Conservation (phyloP, 2,113 vertebrate genomes). For the Pampusana beccarii region DNA sequence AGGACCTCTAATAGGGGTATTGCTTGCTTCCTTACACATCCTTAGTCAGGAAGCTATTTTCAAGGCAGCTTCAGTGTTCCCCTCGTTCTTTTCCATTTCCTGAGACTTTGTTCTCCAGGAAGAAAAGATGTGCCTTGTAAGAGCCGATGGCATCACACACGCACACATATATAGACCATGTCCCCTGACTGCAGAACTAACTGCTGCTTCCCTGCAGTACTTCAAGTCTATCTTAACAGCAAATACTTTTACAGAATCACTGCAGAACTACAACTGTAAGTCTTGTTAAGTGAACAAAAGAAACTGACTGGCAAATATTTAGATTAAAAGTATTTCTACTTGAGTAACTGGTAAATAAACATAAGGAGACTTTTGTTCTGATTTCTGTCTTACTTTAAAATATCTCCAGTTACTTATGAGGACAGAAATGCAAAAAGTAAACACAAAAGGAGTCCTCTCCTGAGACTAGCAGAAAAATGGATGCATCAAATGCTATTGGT, state of each 20-base stretch:
- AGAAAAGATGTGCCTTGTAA: neutral
- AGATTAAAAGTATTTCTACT: neutral
- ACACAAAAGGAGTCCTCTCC: neutral
- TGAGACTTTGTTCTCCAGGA: neutral
- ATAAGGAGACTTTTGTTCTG: neutral
- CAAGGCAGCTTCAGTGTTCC: neutral
- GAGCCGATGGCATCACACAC: neutral
- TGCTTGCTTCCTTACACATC: neutral
- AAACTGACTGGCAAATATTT: neutral
- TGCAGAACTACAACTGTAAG: neutral
- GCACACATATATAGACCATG: fast-evolving
- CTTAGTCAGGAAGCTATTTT: neutral
- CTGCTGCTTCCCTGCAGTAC: neutral
- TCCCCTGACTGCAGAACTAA: neutral
- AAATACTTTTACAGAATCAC: neutral
- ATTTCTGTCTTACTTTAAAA: neutral
- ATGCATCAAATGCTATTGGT: neutral
- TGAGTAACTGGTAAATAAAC: neutral
- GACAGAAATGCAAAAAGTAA: neutral
- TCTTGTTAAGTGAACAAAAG: neutral
- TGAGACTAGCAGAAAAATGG: neutral
- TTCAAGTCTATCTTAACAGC: neutral
- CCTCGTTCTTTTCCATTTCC: neutral
- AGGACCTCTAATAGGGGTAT: neutral
- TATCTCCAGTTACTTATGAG: neutral